phyloP scores from a whole-genome alignment of 2,888 invertebrate species.

The Nebria brevicollis region DNA sequence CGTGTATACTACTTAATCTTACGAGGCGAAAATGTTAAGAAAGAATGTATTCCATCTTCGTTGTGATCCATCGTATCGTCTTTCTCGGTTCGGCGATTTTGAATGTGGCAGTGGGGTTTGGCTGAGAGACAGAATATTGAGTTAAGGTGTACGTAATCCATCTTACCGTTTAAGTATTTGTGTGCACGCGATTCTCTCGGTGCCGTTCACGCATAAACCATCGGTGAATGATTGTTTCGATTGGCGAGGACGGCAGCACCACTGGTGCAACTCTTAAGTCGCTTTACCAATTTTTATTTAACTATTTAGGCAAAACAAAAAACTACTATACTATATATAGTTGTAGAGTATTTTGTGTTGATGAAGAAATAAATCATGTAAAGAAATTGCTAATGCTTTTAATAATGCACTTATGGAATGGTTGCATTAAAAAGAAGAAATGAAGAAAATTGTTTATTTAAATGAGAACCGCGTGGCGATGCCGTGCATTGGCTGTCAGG shows the following conservation, averaged over 20 bases:
- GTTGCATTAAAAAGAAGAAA: no score
- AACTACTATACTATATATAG: no score
- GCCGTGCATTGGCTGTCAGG: conserved; percentile 19
- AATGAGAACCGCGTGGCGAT: not conserved
- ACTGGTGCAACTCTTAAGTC: no score
- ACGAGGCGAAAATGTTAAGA: conserved; percentile 9
- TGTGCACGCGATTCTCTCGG: conserved; percentile 30
- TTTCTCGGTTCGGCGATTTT: conserved; percentile 35
- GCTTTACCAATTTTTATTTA: no score
- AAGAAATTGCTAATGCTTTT: no score
- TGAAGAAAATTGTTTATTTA: not conserved
- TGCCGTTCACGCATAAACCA: conserved; percentile 30
- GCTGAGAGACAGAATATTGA: conserved; percentile 30
- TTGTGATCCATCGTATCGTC: conserved; percentile 31
- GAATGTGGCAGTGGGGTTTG: conserved; percentile 5
- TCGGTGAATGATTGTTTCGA: conserved; percentile 26
- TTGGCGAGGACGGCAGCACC: not conserved
- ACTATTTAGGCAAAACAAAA: no score
- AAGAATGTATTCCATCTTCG: conserved; percentile 27
- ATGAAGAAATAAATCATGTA: no score
- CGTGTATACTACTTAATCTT: conserved; percentile 39
- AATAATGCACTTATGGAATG: no score
- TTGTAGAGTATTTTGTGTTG: no score
- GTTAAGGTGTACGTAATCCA: conserved; percentile 45
- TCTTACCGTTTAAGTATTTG: conserved; percentile 40